Percentiles rank a stretch among this genome's conserved stretches.
Evolutionary conservation across 2,888 invertebrate species (phyloP).

Genomic region (Diplolepis rosae): DNA sequence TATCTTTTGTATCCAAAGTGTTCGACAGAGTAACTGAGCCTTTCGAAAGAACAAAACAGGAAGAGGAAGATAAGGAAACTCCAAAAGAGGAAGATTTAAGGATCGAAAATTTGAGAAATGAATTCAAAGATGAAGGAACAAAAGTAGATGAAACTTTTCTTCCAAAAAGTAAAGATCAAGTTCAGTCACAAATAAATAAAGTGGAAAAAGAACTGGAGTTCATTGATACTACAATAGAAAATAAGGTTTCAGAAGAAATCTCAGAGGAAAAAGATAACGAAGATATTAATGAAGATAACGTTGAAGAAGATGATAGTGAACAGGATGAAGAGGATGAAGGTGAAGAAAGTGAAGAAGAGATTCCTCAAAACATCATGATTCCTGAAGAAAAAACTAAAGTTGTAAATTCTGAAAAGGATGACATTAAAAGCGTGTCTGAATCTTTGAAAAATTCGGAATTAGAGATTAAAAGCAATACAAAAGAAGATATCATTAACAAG

Average conservation of each 20-base stretch:
- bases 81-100: slow-evolving; percentile 30
- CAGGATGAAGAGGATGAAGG: slow-evolving; percentile 43
- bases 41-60: not conserved
- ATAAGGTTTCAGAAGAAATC: slow-evolving; percentile 50
- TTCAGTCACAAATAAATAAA: slow-evolving; percentile 40
- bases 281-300: slow-evolving; percentile 1
- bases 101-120: slow-evolving; percentile 10
- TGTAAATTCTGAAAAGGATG: slow-evolving; percentile 21
- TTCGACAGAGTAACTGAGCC: slow-evolving; percentile 31
- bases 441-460: not conserved
- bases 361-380: slow-evolving; percentile 31
- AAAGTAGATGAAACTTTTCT: slow-evolving; percentile 13
- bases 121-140: slow-evolving; percentile 22
- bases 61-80: slow-evolving; percentile 16
- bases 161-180: not conserved
- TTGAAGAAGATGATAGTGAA: slow-evolving; percentile 38
- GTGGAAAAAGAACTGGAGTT: not conserved
- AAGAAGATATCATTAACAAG: not conserved
- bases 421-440: slow-evolving; percentile 7
- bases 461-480: not conserved
- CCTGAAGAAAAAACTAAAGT: slow-evolving; percentile 31
- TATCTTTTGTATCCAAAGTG: slow-evolving; percentile 40
- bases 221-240: not conserved
- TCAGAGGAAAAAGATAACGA: slow-evolving; percentile 38
- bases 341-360: slow-evolving; percentile 39